phyloP scores from a whole-genome alignment of 1,140 invertebrate genomes.

The Anastrepha ludens region DNA sequence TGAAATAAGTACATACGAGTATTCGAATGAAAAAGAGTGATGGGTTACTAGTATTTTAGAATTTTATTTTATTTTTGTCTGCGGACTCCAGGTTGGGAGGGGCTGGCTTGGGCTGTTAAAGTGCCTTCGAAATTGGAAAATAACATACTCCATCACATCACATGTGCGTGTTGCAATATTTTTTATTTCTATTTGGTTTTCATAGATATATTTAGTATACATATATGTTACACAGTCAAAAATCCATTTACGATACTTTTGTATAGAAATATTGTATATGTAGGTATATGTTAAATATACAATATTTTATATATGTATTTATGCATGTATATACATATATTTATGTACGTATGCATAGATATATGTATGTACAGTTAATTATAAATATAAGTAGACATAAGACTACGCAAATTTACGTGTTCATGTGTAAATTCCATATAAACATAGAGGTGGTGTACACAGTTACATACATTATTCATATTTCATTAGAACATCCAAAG shows the following conservation, averaged over 20 bases:
- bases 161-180: constrained; percentile 32
- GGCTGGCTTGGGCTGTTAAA: too few relatives aligned
- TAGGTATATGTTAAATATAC: constrained; percentile 15
- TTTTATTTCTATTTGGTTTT: constrained; percentile 12
- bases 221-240: constrained; percentile 17
- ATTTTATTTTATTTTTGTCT: too few relatives aligned
- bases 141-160: too few relatives aligned
- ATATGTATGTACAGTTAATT: not conserved
- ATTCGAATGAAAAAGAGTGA: too few relatives aligned
- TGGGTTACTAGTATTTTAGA: too few relatives aligned
- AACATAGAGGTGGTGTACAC: not conserved
- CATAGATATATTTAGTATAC: constrained; percentile 22
- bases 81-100: too few relatives aligned
- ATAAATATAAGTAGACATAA: not conserved
- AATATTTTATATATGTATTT: not conserved
- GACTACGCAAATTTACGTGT: not conserved
- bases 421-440: not conserved
- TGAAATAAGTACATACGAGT: too few relatives aligned
- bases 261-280: constrained; percentile 35
- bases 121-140: too few relatives aligned
- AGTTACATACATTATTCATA: not conserved
- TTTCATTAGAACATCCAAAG: not conserved
- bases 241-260: constrained; percentile 36
- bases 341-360: not conserved
- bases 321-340: not conserved